Conservation (phyloP, 2,797 vertebrate genomes). For the Silurus lanzhouensis region DNA sequence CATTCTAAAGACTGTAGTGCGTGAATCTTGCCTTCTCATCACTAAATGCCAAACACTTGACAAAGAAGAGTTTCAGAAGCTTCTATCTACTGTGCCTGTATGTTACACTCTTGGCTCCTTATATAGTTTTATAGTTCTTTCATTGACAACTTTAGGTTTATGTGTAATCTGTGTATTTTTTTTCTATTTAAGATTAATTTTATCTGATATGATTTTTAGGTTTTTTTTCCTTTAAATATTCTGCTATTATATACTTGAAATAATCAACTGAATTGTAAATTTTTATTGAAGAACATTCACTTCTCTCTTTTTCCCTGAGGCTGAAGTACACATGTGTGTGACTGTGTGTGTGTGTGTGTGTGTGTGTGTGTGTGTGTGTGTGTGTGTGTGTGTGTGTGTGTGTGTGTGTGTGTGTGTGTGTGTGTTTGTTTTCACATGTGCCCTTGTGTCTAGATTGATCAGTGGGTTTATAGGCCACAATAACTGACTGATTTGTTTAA, state of each 20-base stretch:
- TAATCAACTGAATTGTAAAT: neutral
- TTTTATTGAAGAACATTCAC: neutral
- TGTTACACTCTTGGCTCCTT: conserved; percentile 59
- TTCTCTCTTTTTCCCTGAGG: neutral
- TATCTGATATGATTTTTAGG: neutral
- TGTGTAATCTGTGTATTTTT: neutral
- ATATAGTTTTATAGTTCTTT: neutral
- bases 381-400: neutral
- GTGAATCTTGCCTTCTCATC: conserved; percentile 97
- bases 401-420: no score
- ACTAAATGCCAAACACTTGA: conserved; percentile 98
- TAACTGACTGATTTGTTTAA: no score
- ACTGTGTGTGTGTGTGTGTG: neutral
- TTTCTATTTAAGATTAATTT: neutral
- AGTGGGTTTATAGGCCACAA: no score
- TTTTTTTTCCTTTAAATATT: neutral
- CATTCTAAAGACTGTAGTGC: conserved; percentile 97
- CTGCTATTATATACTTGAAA: neutral
- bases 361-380: neutral
- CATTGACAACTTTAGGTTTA: neutral
- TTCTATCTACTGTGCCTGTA: conserved; percentile 98
- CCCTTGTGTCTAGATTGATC: no score
- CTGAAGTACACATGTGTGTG: neutral
- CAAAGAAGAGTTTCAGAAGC: conserved; percentile 97
- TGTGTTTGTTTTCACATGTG: no score